phyloP scores from a whole-genome alignment of 1,140 invertebrate species.

The Neodiprion fabricii region DNA sequence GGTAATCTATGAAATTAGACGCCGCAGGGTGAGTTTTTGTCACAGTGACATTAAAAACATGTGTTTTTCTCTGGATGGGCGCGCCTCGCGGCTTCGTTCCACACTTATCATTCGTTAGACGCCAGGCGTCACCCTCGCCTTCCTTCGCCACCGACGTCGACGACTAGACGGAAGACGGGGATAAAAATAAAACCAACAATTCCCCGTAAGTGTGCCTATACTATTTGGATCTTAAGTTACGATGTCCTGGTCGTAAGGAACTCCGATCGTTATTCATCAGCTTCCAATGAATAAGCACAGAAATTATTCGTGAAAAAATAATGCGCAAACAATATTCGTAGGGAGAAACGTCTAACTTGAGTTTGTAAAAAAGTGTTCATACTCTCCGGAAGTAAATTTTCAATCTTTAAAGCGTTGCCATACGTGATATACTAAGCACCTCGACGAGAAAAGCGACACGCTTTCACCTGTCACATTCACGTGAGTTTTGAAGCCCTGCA shows the following conservation, averaged over 20 bases:
- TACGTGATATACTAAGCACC: too few relatives aligned
- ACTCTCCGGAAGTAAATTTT: too few relatives aligned
- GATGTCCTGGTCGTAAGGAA: too few relatives aligned
- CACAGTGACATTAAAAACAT: conserved; percentile 4
- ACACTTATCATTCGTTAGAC: conserved; percentile 5
- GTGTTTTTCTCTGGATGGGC: background rate
- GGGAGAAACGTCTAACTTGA: too few relatives aligned
- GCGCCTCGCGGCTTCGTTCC: background rate
- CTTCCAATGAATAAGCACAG: too few relatives aligned
- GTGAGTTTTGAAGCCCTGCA: conserved; percentile 23
- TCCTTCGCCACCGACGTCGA: background rate
- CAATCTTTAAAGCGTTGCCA: too few relatives aligned
- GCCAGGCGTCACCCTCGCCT: background rate
- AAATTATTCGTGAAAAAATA: too few relatives aligned
- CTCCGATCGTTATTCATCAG: too few relatives aligned
- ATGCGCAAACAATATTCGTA: too few relatives aligned
- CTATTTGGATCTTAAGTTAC: too few relatives aligned
- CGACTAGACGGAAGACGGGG: background rate
- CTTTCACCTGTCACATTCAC: conserved; percentile 30
- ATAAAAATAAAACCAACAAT: background rate
- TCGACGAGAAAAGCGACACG: background rate
- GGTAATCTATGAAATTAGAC: conserved; percentile 6
- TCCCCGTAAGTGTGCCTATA: too few relatives aligned
- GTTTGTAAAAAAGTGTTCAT: too few relatives aligned
- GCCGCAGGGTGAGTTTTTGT: background rate